Evolutionary conservation across 2,888 invertebrate genomes (phyloP), one percentile per base, ranked within the genome.

Genomic region (Cantharis nigra): DNA sequence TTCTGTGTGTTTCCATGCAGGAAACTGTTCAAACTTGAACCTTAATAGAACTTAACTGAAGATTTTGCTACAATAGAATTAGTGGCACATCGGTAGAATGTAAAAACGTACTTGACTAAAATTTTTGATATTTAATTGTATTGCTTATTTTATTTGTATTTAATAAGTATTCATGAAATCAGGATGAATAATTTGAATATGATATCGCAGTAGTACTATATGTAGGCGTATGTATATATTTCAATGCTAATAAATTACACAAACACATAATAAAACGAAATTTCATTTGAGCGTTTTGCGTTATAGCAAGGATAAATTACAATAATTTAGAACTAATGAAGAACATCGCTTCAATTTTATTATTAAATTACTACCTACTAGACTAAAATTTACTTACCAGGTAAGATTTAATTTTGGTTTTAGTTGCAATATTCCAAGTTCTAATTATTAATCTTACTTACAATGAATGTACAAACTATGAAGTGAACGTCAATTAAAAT

Each of bases 301-400:
- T 16, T 63, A 23, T 70, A 26, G 49, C 73, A 70, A 67, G n/a
- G 23, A 23, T 9, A 23, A 67, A 67, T 67, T 67, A 67, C 9
- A 67, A 67, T 67, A 23, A 23, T 20, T 67, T 18, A 7, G 11
- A 64, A 18, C 18, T 64, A 63, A 63, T 33, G 70, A 65, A 49
- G 3, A n/a, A 20, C 18, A 30, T 28, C 28, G 49, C 64, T 63
- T 64, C 30, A 64, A 16, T 74, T 33, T 74, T 74, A 49, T 70
- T 65, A 70, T 64, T 28, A 70, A 74, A 64, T 63, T 74, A 13
- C 26, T 64, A 63, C 65, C 26, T 64, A 28, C 65, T 28, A 70
- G 33, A 33, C 63, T 49, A 62, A 62, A 33, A 64, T 70, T 74
- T 70, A 74, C 28, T 28, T 28, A 49, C 18, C 62, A 3, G 18